Evolutionary conservation across 2,113 vertebrate species (phyloP).

Genomic region (Oreocharis arfaki): DNA sequence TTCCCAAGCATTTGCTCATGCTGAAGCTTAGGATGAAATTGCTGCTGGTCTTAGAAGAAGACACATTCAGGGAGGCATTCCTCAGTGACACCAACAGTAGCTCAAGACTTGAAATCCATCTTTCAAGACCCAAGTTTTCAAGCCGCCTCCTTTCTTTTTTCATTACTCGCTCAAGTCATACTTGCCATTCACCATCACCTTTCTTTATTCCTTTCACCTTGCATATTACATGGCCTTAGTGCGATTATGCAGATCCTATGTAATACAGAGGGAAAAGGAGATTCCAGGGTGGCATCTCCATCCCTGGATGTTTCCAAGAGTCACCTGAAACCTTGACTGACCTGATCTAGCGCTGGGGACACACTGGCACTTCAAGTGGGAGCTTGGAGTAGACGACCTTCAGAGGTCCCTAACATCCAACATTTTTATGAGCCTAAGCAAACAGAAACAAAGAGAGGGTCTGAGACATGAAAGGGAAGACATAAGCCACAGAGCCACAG

Average conservation of each 20-base stretch:
- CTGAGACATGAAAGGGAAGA: neutral
- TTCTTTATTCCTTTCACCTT: neutral
- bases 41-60: neutral
- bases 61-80: neutral
- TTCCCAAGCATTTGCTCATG: neutral
- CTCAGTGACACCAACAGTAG: neutral
- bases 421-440: neutral
- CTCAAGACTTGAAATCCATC: neutral
- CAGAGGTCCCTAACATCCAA: neutral
- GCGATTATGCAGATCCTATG: neutral
- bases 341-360: neutral
- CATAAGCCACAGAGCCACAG: neutral
- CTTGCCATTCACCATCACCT: neutral
- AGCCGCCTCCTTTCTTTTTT: neutral
- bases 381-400: neutral
- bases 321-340: neutral
- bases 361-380: neutral
- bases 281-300: neutral
- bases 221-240: neutral
- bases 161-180: neutral
- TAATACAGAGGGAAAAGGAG: neutral
- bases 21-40: neutral
- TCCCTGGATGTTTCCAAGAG: neutral
- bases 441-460: slow-evolving; percentile 8
- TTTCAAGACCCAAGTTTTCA: neutral